These are phyloP conservation scores for Pogona vitticeps DNA, from an alignment of 2,113 vertebrate genomes.

Conservation along the genomic window DNA sequence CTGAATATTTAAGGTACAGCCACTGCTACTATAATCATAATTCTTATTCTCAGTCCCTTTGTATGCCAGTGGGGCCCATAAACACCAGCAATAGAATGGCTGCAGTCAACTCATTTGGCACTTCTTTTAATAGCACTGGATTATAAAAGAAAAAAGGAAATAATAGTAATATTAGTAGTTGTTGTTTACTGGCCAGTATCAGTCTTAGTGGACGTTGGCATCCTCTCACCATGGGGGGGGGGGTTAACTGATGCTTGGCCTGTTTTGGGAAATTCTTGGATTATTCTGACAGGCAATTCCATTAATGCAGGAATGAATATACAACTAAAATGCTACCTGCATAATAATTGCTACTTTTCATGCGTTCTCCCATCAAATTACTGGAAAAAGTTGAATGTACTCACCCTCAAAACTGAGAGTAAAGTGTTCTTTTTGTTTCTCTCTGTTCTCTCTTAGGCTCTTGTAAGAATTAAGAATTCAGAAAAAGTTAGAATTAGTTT, in stretches of 20 bases:
- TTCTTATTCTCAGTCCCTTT: not conserved
- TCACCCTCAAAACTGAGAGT: not conserved
- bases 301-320: not conserved
- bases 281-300: not conserved
- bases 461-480: constrained; percentile 5
- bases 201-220: not conserved
- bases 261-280: not conserved
- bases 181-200: no score
- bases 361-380: not conserved
- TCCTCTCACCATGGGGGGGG: not conserved
- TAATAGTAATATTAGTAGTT: no score
- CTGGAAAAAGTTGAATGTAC: not conserved
- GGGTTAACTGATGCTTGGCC: not conserved
- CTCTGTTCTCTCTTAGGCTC: not conserved
- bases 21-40: not conserved
- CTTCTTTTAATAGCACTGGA: not conserved
- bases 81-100: not conserved
- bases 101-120: not conserved
- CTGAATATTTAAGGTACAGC: not conserved
- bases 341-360: not conserved
- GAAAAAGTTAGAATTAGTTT: not conserved
- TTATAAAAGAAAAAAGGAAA: not conserved
- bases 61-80: not conserved
- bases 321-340: not conserved
- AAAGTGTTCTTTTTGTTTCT: not conserved